Conservation (phyloP, 2,888 invertebrate genomes). For the Heliconius erato region DNA sequence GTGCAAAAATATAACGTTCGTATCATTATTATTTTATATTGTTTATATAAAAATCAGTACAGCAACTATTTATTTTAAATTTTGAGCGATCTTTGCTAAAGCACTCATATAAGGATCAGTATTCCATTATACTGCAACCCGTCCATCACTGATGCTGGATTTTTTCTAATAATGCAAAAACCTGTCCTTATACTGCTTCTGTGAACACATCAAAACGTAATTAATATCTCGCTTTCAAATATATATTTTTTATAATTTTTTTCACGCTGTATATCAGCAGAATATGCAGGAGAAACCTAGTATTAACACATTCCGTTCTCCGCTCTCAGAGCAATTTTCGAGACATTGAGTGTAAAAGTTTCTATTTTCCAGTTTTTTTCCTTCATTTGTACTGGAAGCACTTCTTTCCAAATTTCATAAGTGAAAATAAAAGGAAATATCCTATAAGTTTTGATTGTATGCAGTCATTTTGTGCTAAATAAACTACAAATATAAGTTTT, state of each 20-base stretch:
- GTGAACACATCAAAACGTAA: not conserved
- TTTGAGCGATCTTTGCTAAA: not conserved
- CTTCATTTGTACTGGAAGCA: too few relatives aligned
- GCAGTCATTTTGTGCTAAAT: too few relatives aligned
- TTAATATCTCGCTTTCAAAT: not conserved
- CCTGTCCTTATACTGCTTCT: not conserved
- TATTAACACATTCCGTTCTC: too few relatives aligned
- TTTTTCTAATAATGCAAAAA: conserved; percentile 27
- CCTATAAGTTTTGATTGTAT: too few relatives aligned
- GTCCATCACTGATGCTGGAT: not conserved
- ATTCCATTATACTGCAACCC: not conserved
- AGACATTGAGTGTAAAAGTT: too few relatives aligned
- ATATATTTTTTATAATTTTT: not conserved
- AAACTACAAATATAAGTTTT: too few relatives aligned
- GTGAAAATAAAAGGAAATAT: too few relatives aligned
- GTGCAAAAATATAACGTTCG: too few relatives aligned
- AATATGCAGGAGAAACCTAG: not conserved
- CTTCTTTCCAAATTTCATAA: too few relatives aligned
- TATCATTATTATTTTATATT: too few relatives aligned
- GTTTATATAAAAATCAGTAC: not conserved
- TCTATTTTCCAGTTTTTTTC: too few relatives aligned
- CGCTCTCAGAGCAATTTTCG: too few relatives aligned
- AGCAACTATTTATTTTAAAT: not conserved
- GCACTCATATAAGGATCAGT: not conserved
- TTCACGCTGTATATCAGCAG: not conserved